phyloP scores from a whole-genome alignment of 2,113 vertebrate genomes.

The Paradoxurus hermaphroditus region DNA sequence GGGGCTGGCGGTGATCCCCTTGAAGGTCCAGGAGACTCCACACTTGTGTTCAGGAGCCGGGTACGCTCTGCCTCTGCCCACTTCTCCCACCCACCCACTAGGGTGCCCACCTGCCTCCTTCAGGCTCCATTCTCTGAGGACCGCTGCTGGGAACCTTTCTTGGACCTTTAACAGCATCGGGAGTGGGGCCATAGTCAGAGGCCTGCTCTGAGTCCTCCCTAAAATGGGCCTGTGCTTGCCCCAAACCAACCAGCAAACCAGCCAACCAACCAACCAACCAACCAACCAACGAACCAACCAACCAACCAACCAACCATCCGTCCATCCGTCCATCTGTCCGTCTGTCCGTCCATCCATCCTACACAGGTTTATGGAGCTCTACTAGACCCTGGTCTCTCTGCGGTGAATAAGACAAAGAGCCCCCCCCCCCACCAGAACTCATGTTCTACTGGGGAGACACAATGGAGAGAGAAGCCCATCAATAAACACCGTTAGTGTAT shows the following conservation, averaged over 20 bases:
- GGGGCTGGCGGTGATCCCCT: background rate
- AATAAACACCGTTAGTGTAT: background rate
- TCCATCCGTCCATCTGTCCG: no score
- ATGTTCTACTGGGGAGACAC: background rate
- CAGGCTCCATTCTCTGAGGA: background rate
- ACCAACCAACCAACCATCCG: accelerated
- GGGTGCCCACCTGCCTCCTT: background rate
- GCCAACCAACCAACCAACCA: background rate
- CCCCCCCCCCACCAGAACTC: background rate
- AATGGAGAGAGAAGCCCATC: background rate
- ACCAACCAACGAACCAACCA: background rate
- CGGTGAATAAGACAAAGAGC: background rate
- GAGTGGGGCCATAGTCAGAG: background rate
- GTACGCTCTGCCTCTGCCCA: background rate
- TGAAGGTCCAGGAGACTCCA: background rate
- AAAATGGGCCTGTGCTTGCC: background rate
- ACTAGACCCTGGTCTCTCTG: background rate
- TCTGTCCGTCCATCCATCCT: background rate
- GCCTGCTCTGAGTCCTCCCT: background rate
- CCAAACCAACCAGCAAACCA: background rate
- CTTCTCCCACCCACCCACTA: background rate
- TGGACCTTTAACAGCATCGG: background rate
- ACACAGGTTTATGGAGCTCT: background rate
- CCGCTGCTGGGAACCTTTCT: background rate
- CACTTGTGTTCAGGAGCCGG: background rate